Evolutionary conservation across 1,140 invertebrate species (phyloP), one percentile per base, ranked within the genome.

Genomic region (Anadara kagoshimensis): DNA sequence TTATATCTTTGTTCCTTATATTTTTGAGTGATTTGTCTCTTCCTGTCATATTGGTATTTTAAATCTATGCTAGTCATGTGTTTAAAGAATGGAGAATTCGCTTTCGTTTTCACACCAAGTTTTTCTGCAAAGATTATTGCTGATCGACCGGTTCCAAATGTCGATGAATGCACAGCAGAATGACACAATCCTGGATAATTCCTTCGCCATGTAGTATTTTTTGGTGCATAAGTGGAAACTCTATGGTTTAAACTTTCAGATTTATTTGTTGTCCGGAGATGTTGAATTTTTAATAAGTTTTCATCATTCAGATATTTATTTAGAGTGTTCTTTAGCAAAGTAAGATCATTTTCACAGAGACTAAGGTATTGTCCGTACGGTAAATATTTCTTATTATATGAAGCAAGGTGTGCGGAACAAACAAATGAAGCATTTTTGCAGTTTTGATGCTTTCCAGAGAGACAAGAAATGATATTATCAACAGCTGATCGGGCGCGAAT

Each of bases 181-280:
- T 72, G 69, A 24, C 62, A 72, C 5, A 72, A 18, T 11, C 58
- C 59, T 26, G 24, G 7, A 56, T 64, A 64, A 36, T 71, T 69
- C 45, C 49, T 22, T n/a, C 22, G 53, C 59, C 61, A 64, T 5
- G 44, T 62, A 4, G 49, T 70, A 47, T 26, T 62, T 45, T 63
- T 62, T 12, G 58, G 58, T 0, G 69, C 69, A 47, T 57, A 71
- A n/a, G 69, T 57, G n/a, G 64, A 64, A 1, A 64, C 61, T 26
- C 29, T 61, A n/a, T 49, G 20, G 44, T 71, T 59, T 0, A 71
- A 36, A 5, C 51, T 71, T 26, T 64, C 59, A 47, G 57, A 20
- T 43, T 59, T 10, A n/a, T 64, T 64, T 8, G 62, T 51, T n/a
- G 2, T 51, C 4, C 11, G 5, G 7, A 61, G 36, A 20, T 20